A percentile compares a stretch with the other conserved stretches of the same genome.
These are phyloP conservation scores for Phyto melanocephala DNA, from an alignment of 2,888 invertebrate genomes.

Conservation along the genomic window DNA sequence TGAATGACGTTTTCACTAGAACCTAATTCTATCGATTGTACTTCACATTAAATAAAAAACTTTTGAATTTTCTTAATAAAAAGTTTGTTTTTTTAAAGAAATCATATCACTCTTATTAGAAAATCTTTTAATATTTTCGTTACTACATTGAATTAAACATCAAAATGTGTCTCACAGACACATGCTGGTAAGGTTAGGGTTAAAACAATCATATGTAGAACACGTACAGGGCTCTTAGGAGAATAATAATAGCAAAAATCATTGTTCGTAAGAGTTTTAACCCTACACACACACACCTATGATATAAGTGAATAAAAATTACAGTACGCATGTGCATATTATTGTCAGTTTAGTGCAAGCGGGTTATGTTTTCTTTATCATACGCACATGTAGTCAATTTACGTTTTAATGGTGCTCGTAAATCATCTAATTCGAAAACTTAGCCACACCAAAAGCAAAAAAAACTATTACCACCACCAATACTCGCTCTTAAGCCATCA, in stretches of 20 bases:
- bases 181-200: too few relatives aligned
- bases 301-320: neutral
- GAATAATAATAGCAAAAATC: neutral
- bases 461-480: conserved; percentile 44
- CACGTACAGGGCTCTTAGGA: neutral
- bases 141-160: too few relatives aligned
- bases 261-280: too few relatives aligned
- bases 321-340: conserved; percentile 43
- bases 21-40: too few relatives aligned
- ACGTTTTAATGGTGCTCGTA: conserved; percentile 71
- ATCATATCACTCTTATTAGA: too few relatives aligned
- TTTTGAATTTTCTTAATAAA: too few relatives aligned
- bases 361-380: conserved; percentile 4
- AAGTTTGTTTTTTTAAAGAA: too few relatives aligned
- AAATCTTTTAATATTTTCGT: too few relatives aligned
- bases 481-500: conserved; percentile 26
- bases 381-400: conserved; percentile 64
- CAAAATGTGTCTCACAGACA: too few relatives aligned
- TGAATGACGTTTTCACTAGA: too few relatives aligned
- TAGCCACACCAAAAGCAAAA: conserved; percentile 12
- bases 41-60: too few relatives aligned
- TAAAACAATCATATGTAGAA: conserved; percentile 10
- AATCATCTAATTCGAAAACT: conserved; percentile 73
- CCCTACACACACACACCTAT: neutral
- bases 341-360: neutral